Evolutionary conservation across 1,140 invertebrate species (phyloP).

Genomic region (Radopholus similis): DNA sequence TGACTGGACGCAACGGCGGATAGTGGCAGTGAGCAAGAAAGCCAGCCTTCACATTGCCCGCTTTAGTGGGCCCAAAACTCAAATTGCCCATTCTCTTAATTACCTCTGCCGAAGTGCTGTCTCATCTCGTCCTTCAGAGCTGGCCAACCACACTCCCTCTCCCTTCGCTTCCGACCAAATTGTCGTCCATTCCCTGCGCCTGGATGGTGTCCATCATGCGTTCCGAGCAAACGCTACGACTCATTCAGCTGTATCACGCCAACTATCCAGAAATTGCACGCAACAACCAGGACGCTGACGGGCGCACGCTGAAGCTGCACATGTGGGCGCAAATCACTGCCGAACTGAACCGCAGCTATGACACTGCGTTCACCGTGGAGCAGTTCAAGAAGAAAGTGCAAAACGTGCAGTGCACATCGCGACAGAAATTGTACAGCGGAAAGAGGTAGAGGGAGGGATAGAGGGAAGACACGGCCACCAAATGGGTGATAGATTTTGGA

Average conservation of each 20-base stretch:
- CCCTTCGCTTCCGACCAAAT: background rate
- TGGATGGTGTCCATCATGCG: constrained; percentile 33
- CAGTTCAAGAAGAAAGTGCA: constrained; percentile 38
- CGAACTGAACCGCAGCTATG: constrained; percentile 23
- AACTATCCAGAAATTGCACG: constrained; percentile 39
- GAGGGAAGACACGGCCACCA: background rate
- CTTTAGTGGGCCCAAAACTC: background rate
- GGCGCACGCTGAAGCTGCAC: constrained; percentile 20
- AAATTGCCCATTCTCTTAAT: constrained; percentile 1
- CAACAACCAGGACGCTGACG: constrained; percentile 34
- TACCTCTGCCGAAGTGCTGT: background rate
- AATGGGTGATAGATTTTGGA: background rate
- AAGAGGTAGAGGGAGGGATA: constrained; percentile 15
- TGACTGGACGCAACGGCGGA: no score
- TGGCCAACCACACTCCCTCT: background rate
- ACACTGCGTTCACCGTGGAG: constrained; percentile 33
- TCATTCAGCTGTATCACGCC: constrained; percentile 37
- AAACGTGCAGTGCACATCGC: constrained; percentile 39
- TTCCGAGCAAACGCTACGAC: constrained; percentile 28
- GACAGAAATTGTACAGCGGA: constrained; percentile 30
- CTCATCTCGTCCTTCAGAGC: background rate
- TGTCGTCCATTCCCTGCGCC: background rate
- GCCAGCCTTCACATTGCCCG: background rate
- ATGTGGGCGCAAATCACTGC: constrained; percentile 30
- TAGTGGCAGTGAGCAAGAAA: constrained; percentile 5